Percentiles rank a stretch among this genome's conserved stretches.
phyloP scores from a whole-genome alignment of 2,888 invertebrate species.

The Craniophora ligustri region DNA sequence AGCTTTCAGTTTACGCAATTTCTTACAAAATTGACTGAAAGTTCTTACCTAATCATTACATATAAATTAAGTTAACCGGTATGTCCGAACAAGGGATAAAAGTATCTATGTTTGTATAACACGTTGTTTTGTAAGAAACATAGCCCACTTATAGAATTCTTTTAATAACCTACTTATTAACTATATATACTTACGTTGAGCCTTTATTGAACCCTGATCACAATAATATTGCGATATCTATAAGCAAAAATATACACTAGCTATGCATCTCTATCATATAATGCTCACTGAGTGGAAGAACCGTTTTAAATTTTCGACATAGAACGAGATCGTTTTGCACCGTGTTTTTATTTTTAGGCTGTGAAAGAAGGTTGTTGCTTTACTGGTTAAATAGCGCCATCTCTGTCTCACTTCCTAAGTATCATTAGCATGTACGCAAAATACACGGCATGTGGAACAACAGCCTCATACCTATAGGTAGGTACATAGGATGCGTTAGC shows the following conservation, averaged over 20 bases:
- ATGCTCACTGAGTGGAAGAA: conserved; percentile 3
- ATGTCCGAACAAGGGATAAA: no score
- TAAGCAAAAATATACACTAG: conserved; percentile 1
- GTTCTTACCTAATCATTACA: background rate
- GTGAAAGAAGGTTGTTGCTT: no score
- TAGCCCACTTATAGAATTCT: conserved; percentile 24
- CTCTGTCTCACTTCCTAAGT: no score
- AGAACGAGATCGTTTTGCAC: no score
- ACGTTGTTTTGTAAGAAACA: background rate
- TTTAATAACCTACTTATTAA: conserved; percentile 12
- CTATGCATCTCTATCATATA: conserved; percentile 12
- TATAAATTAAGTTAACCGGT: conserved; percentile 5
- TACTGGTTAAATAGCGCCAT: no score
- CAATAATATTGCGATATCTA: conserved; percentile 6
- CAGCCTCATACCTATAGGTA: no score
- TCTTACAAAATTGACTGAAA: conserved; percentile 51
- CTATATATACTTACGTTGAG: conserved; percentile 26
- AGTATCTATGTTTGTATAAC: no score
- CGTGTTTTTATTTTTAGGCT: no score
- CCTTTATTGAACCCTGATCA: conserved; percentile 10
- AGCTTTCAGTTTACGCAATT: conserved; percentile 35
- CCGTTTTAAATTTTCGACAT: no score
- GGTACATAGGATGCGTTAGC: no score
- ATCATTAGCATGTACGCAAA: no score
- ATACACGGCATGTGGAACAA: no score